These are phyloP conservation scores for Saccostrea cuccullata DNA, from an alignment of 1,140 invertebrate genomes.

Conservation along the genomic window DNA sequence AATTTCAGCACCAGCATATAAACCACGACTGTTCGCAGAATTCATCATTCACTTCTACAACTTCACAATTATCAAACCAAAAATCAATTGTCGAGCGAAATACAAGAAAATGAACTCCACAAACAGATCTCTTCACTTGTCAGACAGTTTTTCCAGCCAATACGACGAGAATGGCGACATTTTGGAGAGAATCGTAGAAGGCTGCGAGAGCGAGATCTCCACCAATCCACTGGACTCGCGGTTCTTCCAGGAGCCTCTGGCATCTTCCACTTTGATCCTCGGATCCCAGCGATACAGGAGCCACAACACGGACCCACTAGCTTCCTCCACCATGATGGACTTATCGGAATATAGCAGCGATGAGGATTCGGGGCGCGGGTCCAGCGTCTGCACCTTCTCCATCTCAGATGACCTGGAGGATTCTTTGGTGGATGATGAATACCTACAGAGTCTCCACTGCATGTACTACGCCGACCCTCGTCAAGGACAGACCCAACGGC, in stretches of 20 bases:
- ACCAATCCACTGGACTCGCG: neutral
- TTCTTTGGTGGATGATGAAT: neutral
- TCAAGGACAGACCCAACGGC: neutral
- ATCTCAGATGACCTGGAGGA: neutral
- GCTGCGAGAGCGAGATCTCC: conserved; percentile 27
- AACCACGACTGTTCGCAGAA: neutral
- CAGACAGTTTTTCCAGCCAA: conserved; percentile 5
- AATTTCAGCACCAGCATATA: neutral
- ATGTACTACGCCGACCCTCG: neutral
- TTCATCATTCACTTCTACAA: neutral
- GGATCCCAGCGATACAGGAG: neutral
- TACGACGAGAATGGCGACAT: conserved; percentile 35
- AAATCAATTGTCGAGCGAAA: neutral
- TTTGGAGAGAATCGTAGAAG: conserved; percentile 31
- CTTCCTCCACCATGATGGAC: conserved; percentile 42
- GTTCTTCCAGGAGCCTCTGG: neutral
- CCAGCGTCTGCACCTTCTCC: conserved; percentile 15
- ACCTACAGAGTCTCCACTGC: neutral
- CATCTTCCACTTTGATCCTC: neutral
- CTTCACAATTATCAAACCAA: neutral
- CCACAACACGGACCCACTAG: neutral
- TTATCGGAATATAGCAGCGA: neutral
- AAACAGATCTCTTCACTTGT: neutral
- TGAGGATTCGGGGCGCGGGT: neutral
- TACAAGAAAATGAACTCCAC: neutral